Evolutionary conservation across 2,888 invertebrate genomes (phyloP), one percentile per base, ranked within the genome.

Genomic region (Strigamia transsilvanica): DNA sequence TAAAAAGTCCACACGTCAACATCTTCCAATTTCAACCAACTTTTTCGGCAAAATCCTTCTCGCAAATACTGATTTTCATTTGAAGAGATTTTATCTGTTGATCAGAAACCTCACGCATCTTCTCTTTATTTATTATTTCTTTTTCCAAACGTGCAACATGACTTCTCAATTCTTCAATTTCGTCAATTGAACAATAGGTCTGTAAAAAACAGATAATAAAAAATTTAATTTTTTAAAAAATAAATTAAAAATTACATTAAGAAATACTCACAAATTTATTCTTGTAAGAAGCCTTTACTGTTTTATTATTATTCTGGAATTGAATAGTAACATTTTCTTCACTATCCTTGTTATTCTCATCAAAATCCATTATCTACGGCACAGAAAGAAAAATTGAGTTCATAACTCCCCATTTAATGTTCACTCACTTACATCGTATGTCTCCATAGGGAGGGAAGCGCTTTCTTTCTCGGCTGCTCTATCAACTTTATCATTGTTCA

Each of bases 161-260:
- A 12, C 23, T 73, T 73, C 73, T 27, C 32, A 73, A 73, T 27
- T 73, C 73, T 73, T 73, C 73, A 73, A 73, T 73, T 73, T 73
- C 73, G 10, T 73, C 73, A 73, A 73, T 73, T 73, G 73, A 73
- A 73, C 73, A 73, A 27, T 73, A 73, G 27, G 73, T 73, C 73
- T 73, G 1, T 27, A 73, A 73, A 73, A 12, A 73, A 27, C 2
- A 61, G 15, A 27, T 27, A 27, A 27, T 27, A 27, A 27, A 27
- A 56, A 18, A 18, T 56, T 56, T 9, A 7, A 18, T 13, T 73
- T 32, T 13, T 73, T 32, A 27, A 27, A 27, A 27, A 73, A 73
- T n/a, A 27, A 18, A 23, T 15, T 15, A 0, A 4, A 27, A 73
- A 13, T n/a, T 27, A 73, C 27, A 10, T 38, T 38, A 9, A 2